These are phyloP conservation scores for Nilaparvata lugens DNA, from an alignment of 1,140 invertebrate species.

Conservation along the genomic window DNA sequence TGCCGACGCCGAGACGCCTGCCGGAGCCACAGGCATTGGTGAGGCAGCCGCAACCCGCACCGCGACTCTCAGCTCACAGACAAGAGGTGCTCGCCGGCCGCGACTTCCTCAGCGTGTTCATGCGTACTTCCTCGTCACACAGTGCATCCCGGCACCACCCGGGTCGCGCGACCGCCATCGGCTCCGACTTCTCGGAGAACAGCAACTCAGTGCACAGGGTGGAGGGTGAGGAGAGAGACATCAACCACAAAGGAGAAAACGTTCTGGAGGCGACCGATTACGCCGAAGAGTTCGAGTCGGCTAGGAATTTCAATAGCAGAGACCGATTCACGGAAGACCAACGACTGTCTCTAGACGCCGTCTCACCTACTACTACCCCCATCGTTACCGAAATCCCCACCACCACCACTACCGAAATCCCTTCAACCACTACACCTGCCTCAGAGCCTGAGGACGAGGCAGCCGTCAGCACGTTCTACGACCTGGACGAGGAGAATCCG, in stretches of 20 bases:
- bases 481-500: neutral
- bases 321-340: conserved; percentile 22
- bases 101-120: conserved; percentile 47
- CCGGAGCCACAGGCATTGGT: neutral
- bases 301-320: too few relatives aligned
- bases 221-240: conserved; percentile 31
- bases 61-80: conserved; percentile 12
- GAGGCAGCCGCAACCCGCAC: neutral
- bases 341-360: neutral
- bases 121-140: conserved; percentile 35
- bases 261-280: conserved; percentile 34
- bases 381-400: neutral
- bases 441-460: neutral
- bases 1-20: conserved; percentile 8
- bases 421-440: neutral
- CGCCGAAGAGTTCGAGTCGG: conserved; percentile 14
- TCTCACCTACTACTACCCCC: neutral
- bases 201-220: conserved; percentile 15
- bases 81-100: conserved; percentile 44
- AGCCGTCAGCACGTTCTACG: neutral
- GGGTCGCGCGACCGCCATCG: neutral
- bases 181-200: neutral
- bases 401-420: conserved; percentile 3
- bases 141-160: neutral
- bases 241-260: conserved; percentile 35